Evolutionary conservation across 2,113 vertebrate species (phyloP).

Genomic region (Dasyornis broadbenti): DNA sequence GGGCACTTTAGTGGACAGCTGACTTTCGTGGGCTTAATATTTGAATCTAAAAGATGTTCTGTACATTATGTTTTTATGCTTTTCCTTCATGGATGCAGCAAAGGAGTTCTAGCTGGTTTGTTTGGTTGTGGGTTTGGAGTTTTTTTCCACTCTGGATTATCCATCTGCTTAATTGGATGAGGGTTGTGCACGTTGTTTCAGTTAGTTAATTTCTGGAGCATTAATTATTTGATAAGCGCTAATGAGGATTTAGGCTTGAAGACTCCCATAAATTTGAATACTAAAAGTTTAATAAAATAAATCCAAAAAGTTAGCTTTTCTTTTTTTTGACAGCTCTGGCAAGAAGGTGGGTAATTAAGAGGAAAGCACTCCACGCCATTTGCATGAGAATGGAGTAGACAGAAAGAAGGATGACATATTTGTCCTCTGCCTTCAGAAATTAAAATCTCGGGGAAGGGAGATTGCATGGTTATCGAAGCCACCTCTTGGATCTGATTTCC

Average conservation of each 20-base stretch:
- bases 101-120: neutral
- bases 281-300: constrained; percentile 45
- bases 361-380: constrained; percentile 13
- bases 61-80: neutral
- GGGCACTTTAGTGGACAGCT: neutral
- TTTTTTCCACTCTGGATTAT: neutral
- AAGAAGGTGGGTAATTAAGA: constrained; percentile 18
- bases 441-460: neutral
- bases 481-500: neutral
- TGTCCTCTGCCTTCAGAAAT: constrained; percentile 35
- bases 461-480: neutral
- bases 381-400: constrained; percentile 24
- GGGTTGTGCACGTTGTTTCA: neutral
- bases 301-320: constrained; percentile 7
- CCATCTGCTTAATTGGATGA: constrained; percentile 40
- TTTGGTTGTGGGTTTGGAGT: neutral
- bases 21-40: neutral
- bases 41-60: neutral
- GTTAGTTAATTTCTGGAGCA: constrained; percentile 42
- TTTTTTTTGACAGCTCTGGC: constrained; percentile 24
- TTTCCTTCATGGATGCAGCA: neutral
- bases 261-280: constrained; percentile 45
- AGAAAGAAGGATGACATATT: constrained; percentile 35
- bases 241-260: constrained; percentile 31
- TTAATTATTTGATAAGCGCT: constrained; percentile 53